Conservation (phyloP, 2,113 vertebrate species). For the Heptranchias perlo region DNA sequence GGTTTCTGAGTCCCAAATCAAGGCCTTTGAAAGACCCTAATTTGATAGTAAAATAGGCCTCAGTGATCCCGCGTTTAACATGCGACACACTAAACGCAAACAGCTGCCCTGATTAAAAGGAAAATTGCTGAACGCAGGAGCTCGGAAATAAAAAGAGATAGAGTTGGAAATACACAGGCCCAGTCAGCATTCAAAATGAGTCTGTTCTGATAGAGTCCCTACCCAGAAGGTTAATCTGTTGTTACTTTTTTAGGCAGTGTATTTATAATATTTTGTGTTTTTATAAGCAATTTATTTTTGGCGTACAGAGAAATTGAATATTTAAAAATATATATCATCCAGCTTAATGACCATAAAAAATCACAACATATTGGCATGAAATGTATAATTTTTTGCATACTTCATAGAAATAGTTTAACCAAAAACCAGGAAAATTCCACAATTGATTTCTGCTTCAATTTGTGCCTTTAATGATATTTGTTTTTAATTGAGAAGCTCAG, state of each 20-base stretch:
- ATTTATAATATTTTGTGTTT: not conserved
- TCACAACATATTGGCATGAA: not conserved
- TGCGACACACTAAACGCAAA: too few species aligned
- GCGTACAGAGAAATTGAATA: not conserved
- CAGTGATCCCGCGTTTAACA: too few species aligned
- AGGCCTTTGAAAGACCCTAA: not conserved
- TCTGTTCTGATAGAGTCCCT: not conserved
- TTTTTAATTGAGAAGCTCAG: not conserved
- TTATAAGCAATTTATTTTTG: not conserved
- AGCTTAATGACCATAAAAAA: not conserved
- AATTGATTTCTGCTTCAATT: not conserved
- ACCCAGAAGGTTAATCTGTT: not conserved
- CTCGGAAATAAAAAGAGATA: too few species aligned
- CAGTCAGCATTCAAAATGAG: too few species aligned
- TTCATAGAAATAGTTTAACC: not conserved
- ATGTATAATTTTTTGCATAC: not conserved
- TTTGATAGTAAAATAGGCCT: not conserved
- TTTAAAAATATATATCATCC: not conserved
- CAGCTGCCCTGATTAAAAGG: too few species aligned
- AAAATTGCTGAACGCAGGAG: too few species aligned
- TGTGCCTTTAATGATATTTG: not conserved
- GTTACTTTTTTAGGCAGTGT: not conserved
- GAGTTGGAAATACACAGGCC: too few species aligned
- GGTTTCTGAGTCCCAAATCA: not conserved
- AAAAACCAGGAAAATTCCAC: not conserved